Base-by-base conservation (phyloP, 92 coral and sea anemone genomes). In the Palythoa grandis region DNA sequence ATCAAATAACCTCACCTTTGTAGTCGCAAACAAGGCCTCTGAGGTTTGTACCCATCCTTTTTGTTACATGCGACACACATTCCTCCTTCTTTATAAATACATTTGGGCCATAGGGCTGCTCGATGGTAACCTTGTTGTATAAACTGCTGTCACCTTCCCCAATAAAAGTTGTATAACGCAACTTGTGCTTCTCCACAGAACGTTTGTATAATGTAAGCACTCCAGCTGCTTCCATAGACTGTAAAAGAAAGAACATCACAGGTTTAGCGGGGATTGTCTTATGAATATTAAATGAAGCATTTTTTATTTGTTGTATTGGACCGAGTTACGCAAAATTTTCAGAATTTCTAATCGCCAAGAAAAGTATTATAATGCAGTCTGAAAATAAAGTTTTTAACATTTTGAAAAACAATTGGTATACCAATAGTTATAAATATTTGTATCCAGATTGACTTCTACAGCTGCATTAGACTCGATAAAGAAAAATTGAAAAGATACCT, bases 171-270 rank as follows among this genome's bases (percentile, higher is more conserved):
- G 7, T 73, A 15, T 85, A 85, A 37, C 88, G 5, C 47, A 85
- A 25, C 15, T 25, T 57, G 58, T 57, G 72, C 82, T 85, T 85
- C 52, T 85, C 82, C 58, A 85, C 3, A 39, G 82, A 85, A 13
- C 66, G 70, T 5, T 74, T 29, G 63, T 73, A 85, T 19, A 85
- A 39, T n/a, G n/a, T 43, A 23, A 85, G 47, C 29, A 85, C 74
- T 57, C 82, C 88, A 56, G 82, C 67, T 73, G 82, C 39, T 57
- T 85, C 88, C 88, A 85, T 85, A n/a, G 88, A 73, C 88, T 85
- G 72, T 11, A 52, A 54, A 37, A 53, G 14, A 54, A 54, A 76
- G 9, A 76, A 22, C 47, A 25, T 25, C 15, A 54, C 22, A 25
- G 12, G 37, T 53, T 54, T 23, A 54, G 37, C 14, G 8, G 20